These are phyloP conservation scores for Pseudochirops corinnae DNA, from an alignment of 2,797 vertebrate species.

Conservation along the genomic window DNA sequence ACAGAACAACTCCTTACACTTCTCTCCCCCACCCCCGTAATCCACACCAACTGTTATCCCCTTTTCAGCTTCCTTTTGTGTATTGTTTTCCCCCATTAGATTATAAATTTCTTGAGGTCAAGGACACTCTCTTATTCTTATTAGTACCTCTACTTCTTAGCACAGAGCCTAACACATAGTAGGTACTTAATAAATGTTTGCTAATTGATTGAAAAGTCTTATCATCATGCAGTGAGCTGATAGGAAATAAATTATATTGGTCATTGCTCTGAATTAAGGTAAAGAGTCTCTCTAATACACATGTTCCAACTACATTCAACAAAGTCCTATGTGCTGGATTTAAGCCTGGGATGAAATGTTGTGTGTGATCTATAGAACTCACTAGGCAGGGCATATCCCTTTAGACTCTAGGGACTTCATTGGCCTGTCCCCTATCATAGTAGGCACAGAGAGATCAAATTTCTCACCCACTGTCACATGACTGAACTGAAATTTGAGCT, in stretches of 20 bases:
- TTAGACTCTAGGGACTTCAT: neutral
- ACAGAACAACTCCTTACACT: neutral
- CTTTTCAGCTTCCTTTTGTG: neutral
- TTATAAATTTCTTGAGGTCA: neutral
- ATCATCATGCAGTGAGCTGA: neutral
- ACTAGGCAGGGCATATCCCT: neutral
- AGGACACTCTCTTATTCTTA: neutral
- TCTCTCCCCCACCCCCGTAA: neutral
- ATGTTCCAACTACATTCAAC: neutral
- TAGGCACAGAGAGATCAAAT: neutral
- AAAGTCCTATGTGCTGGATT: neutral
- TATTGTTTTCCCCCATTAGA: neutral
- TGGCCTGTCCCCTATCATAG: neutral
- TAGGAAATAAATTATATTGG: neutral
- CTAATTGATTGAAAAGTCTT: neutral
- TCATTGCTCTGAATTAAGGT: neutral
- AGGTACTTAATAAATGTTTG: neutral
- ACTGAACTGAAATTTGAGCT: neutral
- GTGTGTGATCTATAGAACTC: neutral
- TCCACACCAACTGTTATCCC: neutral
- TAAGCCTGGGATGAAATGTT: neutral
- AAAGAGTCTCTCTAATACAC: neutral
- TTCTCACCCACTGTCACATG: neutral
- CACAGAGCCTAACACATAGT: neutral
- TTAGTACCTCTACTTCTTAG: neutral